These are phyloP conservation scores for Phylloscopus trochilus DNA, from an alignment of 2,113 vertebrate genomes.

Conservation along the genomic window DNA sequence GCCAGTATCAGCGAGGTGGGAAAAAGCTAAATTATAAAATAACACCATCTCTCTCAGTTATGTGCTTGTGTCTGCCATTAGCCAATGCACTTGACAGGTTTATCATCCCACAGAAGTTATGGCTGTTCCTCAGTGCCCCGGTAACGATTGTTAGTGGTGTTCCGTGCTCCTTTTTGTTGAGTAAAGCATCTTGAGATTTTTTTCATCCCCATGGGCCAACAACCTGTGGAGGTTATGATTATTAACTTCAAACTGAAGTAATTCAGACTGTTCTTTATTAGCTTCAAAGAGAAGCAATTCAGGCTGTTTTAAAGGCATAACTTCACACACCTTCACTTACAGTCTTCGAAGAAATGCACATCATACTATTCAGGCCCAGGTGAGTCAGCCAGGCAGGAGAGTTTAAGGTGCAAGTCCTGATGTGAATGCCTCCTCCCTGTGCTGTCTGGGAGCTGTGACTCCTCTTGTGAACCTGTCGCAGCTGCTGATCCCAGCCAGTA, in stretches of 20 bases:
- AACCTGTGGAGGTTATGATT: neutral
- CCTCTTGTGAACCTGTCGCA: accelerated
- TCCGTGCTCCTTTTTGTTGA: neutral
- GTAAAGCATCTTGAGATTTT: neutral
- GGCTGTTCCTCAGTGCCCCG: neutral
- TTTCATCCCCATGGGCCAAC: neutral
- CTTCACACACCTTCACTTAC: neutral
- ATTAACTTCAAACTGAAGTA: neutral
- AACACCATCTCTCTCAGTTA: neutral
- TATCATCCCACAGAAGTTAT: neutral
- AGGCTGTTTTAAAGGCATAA: neutral
- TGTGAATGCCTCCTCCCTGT: neutral
- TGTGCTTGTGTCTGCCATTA: neutral
- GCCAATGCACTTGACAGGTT: neutral
- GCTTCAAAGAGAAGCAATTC: neutral
- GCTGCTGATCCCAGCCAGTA: neutral
- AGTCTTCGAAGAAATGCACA: neutral
- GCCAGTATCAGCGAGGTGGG: neutral
- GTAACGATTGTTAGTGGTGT: neutral
- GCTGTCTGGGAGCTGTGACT: neutral
- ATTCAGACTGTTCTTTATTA: neutral
- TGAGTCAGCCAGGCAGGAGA: neutral
- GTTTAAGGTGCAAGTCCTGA: neutral
- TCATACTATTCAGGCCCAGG: neutral
- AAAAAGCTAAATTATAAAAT: neutral